phyloP scores from a whole-genome alignment of 2,113 vertebrate genomes.

The Myodes glareolus region DNA sequence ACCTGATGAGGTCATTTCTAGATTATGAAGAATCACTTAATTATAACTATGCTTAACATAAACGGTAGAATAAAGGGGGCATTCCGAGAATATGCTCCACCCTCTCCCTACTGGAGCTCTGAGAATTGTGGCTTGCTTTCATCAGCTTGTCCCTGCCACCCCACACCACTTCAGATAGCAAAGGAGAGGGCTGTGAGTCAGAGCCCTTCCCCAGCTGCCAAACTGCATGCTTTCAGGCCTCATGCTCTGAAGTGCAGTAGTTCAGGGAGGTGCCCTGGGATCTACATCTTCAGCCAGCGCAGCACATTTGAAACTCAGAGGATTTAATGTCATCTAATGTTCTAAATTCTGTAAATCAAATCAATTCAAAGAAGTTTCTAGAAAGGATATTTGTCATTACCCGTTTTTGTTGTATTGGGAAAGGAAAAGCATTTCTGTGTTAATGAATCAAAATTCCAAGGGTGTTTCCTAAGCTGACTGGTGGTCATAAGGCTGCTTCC shows the following conservation, averaged over 20 bases:
- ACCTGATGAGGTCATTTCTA: neutral
- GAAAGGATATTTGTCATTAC: neutral
- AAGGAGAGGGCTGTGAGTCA: neutral
- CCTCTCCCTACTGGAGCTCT: neutral
- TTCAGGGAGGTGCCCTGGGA: neutral
- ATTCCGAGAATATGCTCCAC: rapidly evolving
- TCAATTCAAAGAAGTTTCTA: neutral
- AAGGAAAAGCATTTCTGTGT: neutral
- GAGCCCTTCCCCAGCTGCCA: neutral
- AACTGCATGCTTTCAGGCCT: neutral
- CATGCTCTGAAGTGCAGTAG: neutral
- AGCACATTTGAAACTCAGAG: neutral
- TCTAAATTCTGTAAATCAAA: neutral
- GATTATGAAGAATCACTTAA: neutral
- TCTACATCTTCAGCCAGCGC: neutral
- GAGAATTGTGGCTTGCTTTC: neutral
- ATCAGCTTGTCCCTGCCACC: neutral
- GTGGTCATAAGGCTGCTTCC: neutral
- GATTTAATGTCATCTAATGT: neutral
- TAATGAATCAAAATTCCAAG: neutral
- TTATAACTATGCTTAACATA: neutral
- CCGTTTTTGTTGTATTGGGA: neutral
- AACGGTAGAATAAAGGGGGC: neutral
- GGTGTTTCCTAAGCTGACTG: neutral
- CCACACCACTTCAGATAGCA: neutral